A percentile compares a stretch with the other conserved stretches of the same genome.
Conservation (phyloP, 2,888 invertebrate genomes). For the Drosophila picticornis region DNA sequence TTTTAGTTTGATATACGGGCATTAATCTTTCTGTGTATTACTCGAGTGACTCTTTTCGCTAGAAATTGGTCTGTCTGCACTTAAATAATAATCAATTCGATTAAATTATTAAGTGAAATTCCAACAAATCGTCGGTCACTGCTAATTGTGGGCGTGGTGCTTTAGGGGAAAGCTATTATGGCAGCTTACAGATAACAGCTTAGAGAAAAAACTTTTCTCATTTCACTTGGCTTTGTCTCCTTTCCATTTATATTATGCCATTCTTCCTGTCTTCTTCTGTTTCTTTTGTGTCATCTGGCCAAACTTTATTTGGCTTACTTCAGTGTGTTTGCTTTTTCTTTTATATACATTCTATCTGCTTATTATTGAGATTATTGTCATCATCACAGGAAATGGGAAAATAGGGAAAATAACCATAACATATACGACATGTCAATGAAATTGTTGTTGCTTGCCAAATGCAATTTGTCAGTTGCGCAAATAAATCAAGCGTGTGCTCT, state of each 20-base stretch:
- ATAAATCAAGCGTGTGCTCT: slow-evolving; percentile 42
- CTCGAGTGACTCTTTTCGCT: slow-evolving; percentile 57
- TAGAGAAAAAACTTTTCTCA: slow-evolving; percentile 62
- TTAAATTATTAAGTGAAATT: slow-evolving; percentile 73
- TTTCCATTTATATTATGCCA: slow-evolving; percentile 40
- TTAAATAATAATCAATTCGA: slow-evolving; percentile 80
- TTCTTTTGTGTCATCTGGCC: slow-evolving; percentile 13
- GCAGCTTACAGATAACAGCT: slow-evolving; percentile 36
- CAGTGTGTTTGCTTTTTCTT: slow-evolving; percentile 13
- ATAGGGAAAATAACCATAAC: slow-evolving; percentile 12
- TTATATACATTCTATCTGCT: slow-evolving; percentile 46
- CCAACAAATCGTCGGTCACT: slow-evolving; percentile 3
- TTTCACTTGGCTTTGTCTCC: slow-evolving; percentile 40
- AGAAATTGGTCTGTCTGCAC: slow-evolving; percentile 67
- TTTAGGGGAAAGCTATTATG: slow-evolving; percentile 42
- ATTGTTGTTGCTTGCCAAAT: slow-evolving; percentile 19
- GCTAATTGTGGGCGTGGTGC: slow-evolving; percentile 60
- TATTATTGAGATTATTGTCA: slow-evolving; percentile 71
- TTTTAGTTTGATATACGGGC: slow-evolving; percentile 5
- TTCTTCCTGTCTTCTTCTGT: slow-evolving; percentile 8
- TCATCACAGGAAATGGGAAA: slow-evolving; percentile 30
- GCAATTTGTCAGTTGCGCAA: slow-evolving; percentile 27
- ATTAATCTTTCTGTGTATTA: slow-evolving; percentile 47
- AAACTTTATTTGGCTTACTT: slow-evolving; percentile 46
- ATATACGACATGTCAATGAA: slow-evolving; percentile 39